phyloP scores from a whole-genome alignment of 2,888 invertebrate genomes.

The Corbicula japonica region DNA sequence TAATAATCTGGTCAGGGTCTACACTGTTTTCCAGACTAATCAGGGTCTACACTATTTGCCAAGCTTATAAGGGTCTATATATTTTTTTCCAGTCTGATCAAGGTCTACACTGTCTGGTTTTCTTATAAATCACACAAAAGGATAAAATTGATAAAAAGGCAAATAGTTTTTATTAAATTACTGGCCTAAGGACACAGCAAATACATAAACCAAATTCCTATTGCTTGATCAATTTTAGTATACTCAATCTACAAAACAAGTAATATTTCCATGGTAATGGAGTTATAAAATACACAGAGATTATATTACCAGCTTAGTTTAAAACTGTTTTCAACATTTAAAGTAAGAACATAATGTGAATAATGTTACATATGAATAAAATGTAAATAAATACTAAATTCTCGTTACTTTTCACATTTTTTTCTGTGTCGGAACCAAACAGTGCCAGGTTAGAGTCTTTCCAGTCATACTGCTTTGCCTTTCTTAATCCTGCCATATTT shows the following conservation, averaged over 20 bases:
- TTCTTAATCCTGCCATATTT: constrained; percentile 62
- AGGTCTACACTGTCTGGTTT: too few species aligned
- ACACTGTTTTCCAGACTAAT: too few species aligned
- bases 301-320: not conserved
- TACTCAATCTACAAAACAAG: not conserved
- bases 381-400: too few species aligned
- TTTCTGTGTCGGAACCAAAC: constrained; percentile 78
- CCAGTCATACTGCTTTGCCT: constrained; percentile 80
- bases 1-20: too few species aligned
- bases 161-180: too few species aligned
- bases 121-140: too few species aligned
- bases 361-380: constrained; percentile 44
- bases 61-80: too few species aligned
- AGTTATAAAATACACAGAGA: not conserved
- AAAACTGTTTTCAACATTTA: not conserved
- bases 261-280: not conserved
- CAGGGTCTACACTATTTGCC: too few species aligned
- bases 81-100: too few species aligned
- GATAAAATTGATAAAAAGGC: too few species aligned
- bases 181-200: too few species aligned
- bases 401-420: constrained; percentile 79
- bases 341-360: not conserved
- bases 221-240: not conserved
- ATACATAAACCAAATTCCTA: too few species aligned
- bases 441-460: constrained; percentile 79